Evolutionary conservation across 1,140 invertebrate genomes (phyloP).

Genomic region (Elysia chlorotica): DNA sequence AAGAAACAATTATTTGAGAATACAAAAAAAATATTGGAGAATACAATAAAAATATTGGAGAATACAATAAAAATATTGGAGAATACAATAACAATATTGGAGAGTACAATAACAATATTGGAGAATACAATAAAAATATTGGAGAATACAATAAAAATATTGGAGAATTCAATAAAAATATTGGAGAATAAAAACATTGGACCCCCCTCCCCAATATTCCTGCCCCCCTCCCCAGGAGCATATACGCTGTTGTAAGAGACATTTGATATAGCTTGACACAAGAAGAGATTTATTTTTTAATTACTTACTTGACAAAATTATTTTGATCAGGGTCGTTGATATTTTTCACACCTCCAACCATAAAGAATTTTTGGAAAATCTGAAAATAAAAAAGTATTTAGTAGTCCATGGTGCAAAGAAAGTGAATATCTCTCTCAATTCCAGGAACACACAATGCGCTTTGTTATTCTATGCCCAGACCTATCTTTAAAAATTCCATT

Average conservation of each 20-base stretch:
- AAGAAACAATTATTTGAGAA: no score
- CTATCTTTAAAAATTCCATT: no score
- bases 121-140: no score
- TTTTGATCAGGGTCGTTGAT: constrained; percentile 34
- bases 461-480: no score
- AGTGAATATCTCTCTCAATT: no score
- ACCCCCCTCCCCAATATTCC: background rate
- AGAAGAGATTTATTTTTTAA: background rate
- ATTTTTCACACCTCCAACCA: constrained; percentile 42
- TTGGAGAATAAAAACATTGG: background rate
- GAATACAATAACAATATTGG: background rate
- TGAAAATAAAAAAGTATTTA: constrained; percentile 22
- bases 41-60: background rate
- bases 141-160: no score
- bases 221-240: background rate
- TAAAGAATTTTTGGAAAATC: constrained; percentile 41
- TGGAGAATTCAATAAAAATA: no score
- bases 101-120: background rate
- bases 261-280: background rate
- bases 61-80: background rate
- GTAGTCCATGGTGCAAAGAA: no score
- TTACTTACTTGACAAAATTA: constrained; percentile 32
- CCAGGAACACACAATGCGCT: no score
- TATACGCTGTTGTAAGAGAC: background rate
- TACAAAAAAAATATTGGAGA: background rate